These are phyloP conservation scores for Ischnus inquisitorius DNA, from an alignment of 2,888 invertebrate species.

Conservation along the genomic window DNA sequence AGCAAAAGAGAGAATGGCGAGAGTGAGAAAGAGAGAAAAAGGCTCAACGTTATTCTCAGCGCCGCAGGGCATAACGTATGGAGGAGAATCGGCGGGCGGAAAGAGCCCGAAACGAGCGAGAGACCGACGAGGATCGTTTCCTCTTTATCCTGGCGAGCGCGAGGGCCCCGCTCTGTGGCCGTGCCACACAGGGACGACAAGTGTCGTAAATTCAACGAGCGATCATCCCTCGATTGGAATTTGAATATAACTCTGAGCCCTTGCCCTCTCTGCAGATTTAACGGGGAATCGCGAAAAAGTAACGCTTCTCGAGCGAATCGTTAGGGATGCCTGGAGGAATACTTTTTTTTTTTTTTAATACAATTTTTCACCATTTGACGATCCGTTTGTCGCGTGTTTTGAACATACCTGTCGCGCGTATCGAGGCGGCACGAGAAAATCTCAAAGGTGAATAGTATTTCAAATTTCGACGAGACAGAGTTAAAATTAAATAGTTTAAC, in stretches of 20 bases:
- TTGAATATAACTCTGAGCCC: slow-evolving; percentile 63
- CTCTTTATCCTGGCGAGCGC: slow-evolving; percentile 61
- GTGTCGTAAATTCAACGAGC: slow-evolving; percentile 66
- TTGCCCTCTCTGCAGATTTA: slow-evolving; percentile 58
- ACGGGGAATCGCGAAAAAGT: slow-evolving; percentile 1
- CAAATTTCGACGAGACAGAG: not conserved
- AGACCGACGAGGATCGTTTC: slow-evolving; percentile 66
- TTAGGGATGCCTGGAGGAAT: not conserved
- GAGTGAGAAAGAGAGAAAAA: slow-evolving; percentile 27
- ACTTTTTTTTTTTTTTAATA: not conserved
- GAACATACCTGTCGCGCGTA: not conserved
- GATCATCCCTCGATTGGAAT: slow-evolving; percentile 67
- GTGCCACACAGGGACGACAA: slow-evolving; percentile 55
- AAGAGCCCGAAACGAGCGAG: slow-evolving; percentile 40
- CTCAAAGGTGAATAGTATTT: not conserved
- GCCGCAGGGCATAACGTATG: slow-evolving; percentile 49
- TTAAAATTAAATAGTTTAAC: no score
- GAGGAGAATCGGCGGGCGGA: slow-evolving; percentile 3
- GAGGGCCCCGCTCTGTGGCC: slow-evolving; percentile 26
- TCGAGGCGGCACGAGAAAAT: not conserved
- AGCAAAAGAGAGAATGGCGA: not conserved
- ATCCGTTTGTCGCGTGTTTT: not conserved
- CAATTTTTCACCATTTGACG: not conserved
- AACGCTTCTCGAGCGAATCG: not conserved
- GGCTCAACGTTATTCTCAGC: slow-evolving; percentile 54